Evolutionary conservation across 2,888 invertebrate genomes (phyloP), one percentile per base, ranked within the genome.

Genomic region (Thymelicus sylvestris): DNA sequence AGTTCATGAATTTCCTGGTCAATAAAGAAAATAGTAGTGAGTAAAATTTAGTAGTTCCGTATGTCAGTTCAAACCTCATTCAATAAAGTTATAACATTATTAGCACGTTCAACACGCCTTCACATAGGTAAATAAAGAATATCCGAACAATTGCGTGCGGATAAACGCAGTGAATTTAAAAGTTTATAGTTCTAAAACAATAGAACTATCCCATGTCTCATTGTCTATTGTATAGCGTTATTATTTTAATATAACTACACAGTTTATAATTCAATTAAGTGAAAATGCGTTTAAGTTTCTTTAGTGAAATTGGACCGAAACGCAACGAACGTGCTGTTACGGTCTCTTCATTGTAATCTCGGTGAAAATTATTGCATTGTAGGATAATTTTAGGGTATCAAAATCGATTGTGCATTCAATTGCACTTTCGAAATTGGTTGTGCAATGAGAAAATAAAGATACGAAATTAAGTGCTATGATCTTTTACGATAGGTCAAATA

Each of bases 351-450:
- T 71, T 78, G 78, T 82, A 81, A 83, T 82, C 74, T 78, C 74
- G 76, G 74, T 79, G 81, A 79, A 79, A 81, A 80, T 79, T 77
- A 80, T 79, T 77, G 74, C 78, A 79, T 83, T 77, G 77, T 74
- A 77, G 74, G 78, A 79, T 79, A 79, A 81, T 83, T 81, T 79
- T 76, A 78, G 74, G 72, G 79, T 80, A 81, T 81, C 79, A 79
- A 80, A 82, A 83, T 75, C 77, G 73, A 77, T 82, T 84, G 81
- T 80, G 78, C 80, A 82, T 77, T 72, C 47, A 31, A 63, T 59
- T 71, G 71, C 70, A 73, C 76, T 81, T 80, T 85, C 78, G 74
- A 83, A 82, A 80, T 76, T 72, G 73, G 77, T 81, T 77, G 77
- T 74, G 77, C 81, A 80, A 84, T 77, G 6, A 24, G 48, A 24